Base-by-base conservation (phyloP, 2,113 vertebrate genomes). In the Lates calcarifer region DNA sequence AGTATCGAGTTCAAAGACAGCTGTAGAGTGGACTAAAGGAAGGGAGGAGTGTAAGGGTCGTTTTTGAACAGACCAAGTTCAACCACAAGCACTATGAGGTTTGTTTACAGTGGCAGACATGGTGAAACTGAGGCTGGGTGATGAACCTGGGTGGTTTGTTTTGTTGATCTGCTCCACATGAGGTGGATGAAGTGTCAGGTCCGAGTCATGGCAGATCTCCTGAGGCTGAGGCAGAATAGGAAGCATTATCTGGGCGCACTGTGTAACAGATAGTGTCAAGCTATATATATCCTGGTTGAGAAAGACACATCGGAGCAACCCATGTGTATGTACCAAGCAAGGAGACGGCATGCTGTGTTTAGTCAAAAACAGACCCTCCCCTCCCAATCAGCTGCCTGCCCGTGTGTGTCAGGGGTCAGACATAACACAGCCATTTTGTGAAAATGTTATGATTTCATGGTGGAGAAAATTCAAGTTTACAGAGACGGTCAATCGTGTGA, bases 281-380 rank as follows among this genome's bases (percentile, higher is more conserved):
- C 93, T 94, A 94, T 87, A 86, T 92, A 92, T 94, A 95, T 70
- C 77, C 72, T 58, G 22, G 61, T 85, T 84, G 81, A 93, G 89
- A 90, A 81, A 92, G 83, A 89, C 90, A 85, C 71, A 77, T 89
- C 84, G 82, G 83, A 86, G 79, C 64, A 70, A 55, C 74, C 77
- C 45, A 47, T 83, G 88, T 84, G 68, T 75, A 76, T 80, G 78
- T 56, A 86, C 82, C 61, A 69, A 43, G 62, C 62, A 67, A 73
- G 65, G 62, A 80, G 58, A 72, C 75, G 43, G 79, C 71, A 75
- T 58, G 57, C 76, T 62, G 61, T 69, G 74, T 80, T 77, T 49
- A 71, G 35, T 75, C 1, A 51, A 89, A 88, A 90, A 80, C 77
- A 77, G 65, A 84, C 63, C 83, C 37, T 56, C 20, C 53, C 51